phyloP scores from a whole-genome alignment of 2,113 vertebrate genomes.

The Rattus rattus region DNA sequence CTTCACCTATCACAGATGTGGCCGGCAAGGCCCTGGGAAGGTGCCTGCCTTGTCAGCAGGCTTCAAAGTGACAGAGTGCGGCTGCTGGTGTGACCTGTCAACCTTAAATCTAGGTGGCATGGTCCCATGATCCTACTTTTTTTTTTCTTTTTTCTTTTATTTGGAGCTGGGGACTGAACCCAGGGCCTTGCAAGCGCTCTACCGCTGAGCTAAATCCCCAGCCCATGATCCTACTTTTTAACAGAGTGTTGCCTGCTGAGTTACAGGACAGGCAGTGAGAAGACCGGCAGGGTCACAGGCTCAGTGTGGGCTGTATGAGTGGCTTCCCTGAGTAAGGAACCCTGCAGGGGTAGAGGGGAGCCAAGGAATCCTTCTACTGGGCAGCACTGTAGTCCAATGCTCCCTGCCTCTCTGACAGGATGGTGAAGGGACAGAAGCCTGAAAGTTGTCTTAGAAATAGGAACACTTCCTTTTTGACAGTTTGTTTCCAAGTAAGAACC shows the following conservation, averaged over 20 bases:
- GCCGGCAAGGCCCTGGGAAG: background rate
- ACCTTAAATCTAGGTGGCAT: background rate
- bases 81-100: background rate
- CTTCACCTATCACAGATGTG: background rate
- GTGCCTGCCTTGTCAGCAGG: background rate
- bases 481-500: background rate
- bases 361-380: no score
- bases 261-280: background rate
- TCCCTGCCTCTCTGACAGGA: background rate
- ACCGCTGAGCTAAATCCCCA: no score
- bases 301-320: background rate
- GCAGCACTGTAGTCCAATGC: background rate
- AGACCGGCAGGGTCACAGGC: background rate
- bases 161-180: no score
- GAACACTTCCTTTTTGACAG: background rate
- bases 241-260: background rate
- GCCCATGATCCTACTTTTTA: background rate
- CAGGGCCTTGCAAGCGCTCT: no score
- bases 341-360: background rate
- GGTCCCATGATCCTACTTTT: background rate
- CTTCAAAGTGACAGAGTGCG: background rate
- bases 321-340: background rate
- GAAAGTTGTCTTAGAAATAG: background rate
- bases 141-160: no score
- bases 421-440: background rate